Percentiles rank a stretch among this genome's conserved stretches.
phyloP scores from a whole-genome alignment of 2,113 vertebrate species.

The Phalacrocorax carbo region DNA sequence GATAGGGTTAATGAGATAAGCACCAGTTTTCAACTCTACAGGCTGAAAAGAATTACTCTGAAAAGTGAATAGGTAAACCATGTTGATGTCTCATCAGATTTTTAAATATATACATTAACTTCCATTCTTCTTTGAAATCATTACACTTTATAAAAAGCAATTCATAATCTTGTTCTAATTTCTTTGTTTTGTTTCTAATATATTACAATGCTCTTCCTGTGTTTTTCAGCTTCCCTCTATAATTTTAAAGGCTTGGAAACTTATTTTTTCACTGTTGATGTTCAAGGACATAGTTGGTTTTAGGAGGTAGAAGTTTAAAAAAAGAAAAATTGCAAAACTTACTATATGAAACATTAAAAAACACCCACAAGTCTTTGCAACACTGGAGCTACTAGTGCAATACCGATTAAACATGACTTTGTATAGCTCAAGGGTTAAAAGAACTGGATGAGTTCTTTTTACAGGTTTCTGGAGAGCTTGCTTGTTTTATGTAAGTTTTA shows the following conservation, averaged over 20 bases:
- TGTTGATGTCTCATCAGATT: neutral
- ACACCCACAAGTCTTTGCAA: neutral
- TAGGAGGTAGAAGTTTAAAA: neutral
- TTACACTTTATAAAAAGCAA: neutral
- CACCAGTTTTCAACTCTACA: neutral
- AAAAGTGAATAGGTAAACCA: neutral
- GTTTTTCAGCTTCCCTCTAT: neutral
- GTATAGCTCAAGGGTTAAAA: neutral
- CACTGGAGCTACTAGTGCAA: neutral
- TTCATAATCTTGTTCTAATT: neutral
- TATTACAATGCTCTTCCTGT: neutral
- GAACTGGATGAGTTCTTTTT: neutral
- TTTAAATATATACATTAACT: neutral
- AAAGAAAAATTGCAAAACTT: neutral
- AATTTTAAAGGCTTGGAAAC: neutral
- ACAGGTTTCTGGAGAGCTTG: neutral
- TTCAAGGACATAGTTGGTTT: neutral
- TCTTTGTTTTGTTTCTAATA: neutral
- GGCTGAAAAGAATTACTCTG: neutral
- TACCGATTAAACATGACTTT: neutral
- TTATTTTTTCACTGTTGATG: neutral
- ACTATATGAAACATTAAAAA: neutral
- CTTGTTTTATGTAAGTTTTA: neutral
- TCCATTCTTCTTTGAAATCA: neutral
- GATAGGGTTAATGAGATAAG: constrained; percentile 4